Conservation (phyloP, 1,140 invertebrate genomes). For the Pachypsylla venusta region DNA sequence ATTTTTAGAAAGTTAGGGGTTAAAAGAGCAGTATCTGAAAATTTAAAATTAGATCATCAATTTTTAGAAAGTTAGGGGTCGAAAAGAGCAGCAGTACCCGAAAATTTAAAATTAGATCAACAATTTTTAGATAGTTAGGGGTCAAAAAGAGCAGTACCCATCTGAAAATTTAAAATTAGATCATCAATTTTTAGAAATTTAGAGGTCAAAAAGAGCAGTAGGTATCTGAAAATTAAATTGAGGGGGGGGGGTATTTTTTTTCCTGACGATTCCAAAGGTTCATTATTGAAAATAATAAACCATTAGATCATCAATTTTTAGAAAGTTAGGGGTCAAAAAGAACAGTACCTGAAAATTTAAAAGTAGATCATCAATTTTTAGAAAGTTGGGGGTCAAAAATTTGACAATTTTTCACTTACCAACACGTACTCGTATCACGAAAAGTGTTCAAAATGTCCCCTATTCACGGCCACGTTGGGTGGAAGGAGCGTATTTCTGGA, state of each 20-base stretch:
- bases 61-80: neutral
- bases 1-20: neutral
- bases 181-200: neutral
- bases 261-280: too few relatives aligned
- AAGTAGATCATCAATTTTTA: neutral
- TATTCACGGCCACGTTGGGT: too few relatives aligned
- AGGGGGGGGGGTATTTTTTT: too few relatives aligned
- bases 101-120: neutral
- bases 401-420: too few relatives aligned
- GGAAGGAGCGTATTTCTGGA: too few relatives aligned
- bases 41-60: neutral
- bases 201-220: neutral
- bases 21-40: neutral
- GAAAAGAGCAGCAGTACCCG: neutral
- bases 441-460: too few relatives aligned
- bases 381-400: neutral
- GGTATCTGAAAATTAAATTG: neutral
- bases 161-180: neutral
- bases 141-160: neutral
- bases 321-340: neutral
- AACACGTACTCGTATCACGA: too few relatives aligned
- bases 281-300: too few relatives aligned
- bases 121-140: neutral
- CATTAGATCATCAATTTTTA: too few relatives aligned
- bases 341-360: neutral